Conservation (phyloP, 2,113 vertebrate genomes). For the Lycocorax pyrrhopterus region DNA sequence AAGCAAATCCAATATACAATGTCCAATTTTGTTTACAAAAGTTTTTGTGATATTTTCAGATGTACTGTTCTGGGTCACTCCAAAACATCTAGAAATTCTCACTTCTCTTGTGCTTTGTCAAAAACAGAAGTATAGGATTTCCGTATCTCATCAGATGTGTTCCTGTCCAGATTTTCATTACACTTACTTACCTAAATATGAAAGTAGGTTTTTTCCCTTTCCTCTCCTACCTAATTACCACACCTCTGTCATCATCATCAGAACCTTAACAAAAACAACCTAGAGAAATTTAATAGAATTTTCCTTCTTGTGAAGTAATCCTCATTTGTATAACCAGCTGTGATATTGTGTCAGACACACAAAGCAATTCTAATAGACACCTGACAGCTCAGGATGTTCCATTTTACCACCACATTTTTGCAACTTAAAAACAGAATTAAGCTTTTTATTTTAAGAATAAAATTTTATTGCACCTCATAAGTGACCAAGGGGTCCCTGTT, state of each 20-base stretch:
- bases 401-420: neutral
- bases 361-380: neutral
- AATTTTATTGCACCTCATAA: neutral
- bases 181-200: neutral
- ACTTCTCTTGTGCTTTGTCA: neutral
- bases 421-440: neutral
- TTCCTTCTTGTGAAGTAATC: neutral
- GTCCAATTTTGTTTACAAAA: neutral
- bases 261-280: neutral
- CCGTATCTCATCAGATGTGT: neutral
- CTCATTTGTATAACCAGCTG: neutral
- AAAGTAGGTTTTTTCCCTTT: neutral
- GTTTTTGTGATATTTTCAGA: rapidly evolving
- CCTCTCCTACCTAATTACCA: neutral
- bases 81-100: neutral
- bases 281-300: neutral
- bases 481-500: neutral
- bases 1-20: neutral
- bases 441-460: neutral
- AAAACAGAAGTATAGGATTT: neutral
- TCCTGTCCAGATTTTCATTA: neutral
- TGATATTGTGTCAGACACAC: neutral
- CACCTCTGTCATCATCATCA: neutral
- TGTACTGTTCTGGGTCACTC: neutral
- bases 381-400: neutral